These are phyloP conservation scores for Montifringilla adamsi DNA, from an alignment of 2,113 vertebrate species.

Conservation along the genomic window DNA sequence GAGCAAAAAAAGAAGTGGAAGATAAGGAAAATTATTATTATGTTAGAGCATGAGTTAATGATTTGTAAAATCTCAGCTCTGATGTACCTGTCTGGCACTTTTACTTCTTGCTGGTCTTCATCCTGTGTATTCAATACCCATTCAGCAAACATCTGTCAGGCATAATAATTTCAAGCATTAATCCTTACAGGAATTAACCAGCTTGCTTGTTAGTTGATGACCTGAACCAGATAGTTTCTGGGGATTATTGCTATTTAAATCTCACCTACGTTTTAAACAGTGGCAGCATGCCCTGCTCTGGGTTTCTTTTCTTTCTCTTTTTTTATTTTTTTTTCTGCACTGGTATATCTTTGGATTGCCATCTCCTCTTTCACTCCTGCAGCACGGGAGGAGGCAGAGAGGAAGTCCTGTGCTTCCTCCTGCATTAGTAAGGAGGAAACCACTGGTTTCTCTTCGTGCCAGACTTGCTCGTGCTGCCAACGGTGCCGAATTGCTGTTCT, in stretches of 20 bases:
- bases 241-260: constrained; percentile 59
- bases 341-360: background rate
- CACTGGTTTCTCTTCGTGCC: background rate
- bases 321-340: background rate
- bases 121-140: background rate
- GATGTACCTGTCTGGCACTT: background rate
- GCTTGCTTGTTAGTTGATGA: constrained; percentile 48
- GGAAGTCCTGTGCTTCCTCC: constrained; percentile 57
- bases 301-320: background rate
- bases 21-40: background rate
- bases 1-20: background rate
- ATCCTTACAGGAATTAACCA: constrained; percentile 51
- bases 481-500: rapidly evolving
- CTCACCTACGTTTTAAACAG: background rate
- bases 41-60: background rate
- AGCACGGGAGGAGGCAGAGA: background rate
- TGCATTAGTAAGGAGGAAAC: constrained; percentile 31
- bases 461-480: background rate
- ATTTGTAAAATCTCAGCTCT: background rate
- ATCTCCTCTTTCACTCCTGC: background rate
- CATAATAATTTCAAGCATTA: constrained; percentile 46
- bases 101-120: background rate
- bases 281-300: background rate
- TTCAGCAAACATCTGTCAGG: constrained; percentile 35
- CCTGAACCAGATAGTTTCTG: constrained; percentile 46